A percentile compares a stretch with the other conserved stretches of the same genome.
Evolutionary conservation across 2,113 vertebrate genomes (phyloP).

Genomic region (Tretioscincus oriximinensis): DNA sequence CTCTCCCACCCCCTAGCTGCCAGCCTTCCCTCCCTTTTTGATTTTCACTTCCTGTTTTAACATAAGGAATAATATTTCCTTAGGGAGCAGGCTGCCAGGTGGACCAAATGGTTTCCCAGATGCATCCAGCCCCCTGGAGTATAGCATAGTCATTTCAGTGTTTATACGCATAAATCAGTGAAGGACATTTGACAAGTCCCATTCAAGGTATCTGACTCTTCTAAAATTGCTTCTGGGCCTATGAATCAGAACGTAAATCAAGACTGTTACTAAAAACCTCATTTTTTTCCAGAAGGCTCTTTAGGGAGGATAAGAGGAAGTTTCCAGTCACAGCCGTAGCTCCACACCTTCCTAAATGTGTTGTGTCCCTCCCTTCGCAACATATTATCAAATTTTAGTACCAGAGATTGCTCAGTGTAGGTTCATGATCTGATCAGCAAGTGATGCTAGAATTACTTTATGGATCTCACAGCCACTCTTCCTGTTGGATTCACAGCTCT

Average conservation of each 20-base stretch:
- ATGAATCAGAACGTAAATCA: too few relatives aligned
- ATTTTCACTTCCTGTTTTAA: too few relatives aligned
- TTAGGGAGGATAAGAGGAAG: too few relatives aligned
- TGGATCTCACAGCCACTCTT: not conserved
- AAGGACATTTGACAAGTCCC: not conserved
- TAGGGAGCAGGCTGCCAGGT: too few relatives aligned
- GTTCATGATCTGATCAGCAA: not conserved
- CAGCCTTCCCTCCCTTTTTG: too few relatives aligned
- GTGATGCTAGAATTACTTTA: not conserved
- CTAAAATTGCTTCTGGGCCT: too few relatives aligned
- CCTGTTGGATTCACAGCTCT: not conserved
- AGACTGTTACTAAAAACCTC: too few relatives aligned
- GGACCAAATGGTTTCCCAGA: not conserved
- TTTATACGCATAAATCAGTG: not conserved
- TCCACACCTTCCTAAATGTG: not conserved
- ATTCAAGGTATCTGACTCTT: not conserved
- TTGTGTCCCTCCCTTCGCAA: not conserved
- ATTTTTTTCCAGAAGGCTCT: too few relatives aligned
- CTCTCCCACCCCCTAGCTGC: too few relatives aligned
- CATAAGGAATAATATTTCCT: too few relatives aligned
- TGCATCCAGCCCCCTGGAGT: not conserved
- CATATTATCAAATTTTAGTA: not conserved
- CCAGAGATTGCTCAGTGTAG: not conserved
- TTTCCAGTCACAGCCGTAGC: not conserved
- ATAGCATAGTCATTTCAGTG: not conserved